phyloP scores from a whole-genome alignment of 2,797 vertebrate genomes.

The Gadopsis bispinosus region DNA sequence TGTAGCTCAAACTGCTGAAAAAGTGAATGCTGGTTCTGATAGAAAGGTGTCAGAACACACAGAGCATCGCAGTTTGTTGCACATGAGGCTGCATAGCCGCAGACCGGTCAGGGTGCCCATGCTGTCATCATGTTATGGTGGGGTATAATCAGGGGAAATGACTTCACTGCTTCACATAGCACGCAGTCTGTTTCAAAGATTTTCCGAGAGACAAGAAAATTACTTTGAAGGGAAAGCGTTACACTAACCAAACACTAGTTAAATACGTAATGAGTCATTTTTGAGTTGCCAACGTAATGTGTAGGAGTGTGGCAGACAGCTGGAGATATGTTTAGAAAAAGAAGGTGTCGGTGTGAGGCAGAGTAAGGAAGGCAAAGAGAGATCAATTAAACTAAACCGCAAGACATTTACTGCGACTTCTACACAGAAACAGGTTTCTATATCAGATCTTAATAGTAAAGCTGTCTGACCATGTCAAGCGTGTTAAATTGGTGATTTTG shows the following conservation, averaged over 20 bases:
- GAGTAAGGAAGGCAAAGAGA: constrained; percentile 20
- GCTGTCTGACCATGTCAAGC: neutral
- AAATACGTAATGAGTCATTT: constrained; percentile 66
- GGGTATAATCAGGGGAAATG: constrained; percentile 39
- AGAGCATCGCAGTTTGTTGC: no score
- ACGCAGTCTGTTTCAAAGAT: constrained; percentile 12
- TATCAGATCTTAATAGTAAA: neutral
- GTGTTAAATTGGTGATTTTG: neutral
- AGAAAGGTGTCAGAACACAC: no score
- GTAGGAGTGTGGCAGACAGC: constrained; percentile 67
- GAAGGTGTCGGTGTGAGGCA: constrained; percentile 43
- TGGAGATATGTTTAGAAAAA: constrained; percentile 50
- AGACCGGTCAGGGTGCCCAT: no score
- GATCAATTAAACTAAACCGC: constrained; percentile 32
- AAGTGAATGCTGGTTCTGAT: no score
- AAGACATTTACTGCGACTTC: constrained; percentile 6
- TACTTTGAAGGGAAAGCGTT: constrained; percentile 37
- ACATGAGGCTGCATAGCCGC: no score
- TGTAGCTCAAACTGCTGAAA: no score
- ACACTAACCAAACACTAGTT: constrained; percentile 40
- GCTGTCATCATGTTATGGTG: no score
- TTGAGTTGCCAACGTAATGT: constrained; percentile 34
- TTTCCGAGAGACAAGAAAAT: constrained; percentile 38
- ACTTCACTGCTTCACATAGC: constrained; percentile 47
- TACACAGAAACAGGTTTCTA: constrained; percentile 28